phyloP scores from a whole-genome alignment of 2,888 invertebrate genomes.

The Quadroppia sp. region DNA sequence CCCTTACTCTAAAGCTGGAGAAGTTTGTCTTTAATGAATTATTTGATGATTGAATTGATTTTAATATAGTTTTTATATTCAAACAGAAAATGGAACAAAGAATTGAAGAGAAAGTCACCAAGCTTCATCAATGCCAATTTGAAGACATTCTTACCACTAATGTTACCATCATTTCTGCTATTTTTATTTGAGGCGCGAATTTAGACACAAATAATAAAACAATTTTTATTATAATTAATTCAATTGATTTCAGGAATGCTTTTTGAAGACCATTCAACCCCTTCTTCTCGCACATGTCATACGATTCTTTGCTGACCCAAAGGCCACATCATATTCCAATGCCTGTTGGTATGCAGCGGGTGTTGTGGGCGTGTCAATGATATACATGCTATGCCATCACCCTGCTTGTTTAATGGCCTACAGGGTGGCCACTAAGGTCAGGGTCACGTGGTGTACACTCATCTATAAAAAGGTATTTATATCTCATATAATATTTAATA shows the following conservation, averaged over 20 bases:
- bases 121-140: conserved; percentile 45
- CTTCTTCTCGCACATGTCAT: conserved; percentile 49
- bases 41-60: neutral
- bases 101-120: conserved; percentile 45
- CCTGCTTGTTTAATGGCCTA: conserved; percentile 79
- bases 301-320: conserved; percentile 37
- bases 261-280: conserved; percentile 53
- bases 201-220: neutral
- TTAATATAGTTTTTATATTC: neutral
- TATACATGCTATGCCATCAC: conserved; percentile 75
- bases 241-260: conserved; percentile 46
- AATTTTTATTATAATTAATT: neutral
- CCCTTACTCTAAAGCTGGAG: conserved; percentile 66
- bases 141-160: conserved; percentile 42
- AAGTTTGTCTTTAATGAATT: conserved; percentile 52
- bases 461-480: conserved; percentile 67
- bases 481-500: neutral
- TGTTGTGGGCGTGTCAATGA: conserved; percentile 68
- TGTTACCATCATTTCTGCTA: conserved; percentile 7
- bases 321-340: no score
- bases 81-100: conserved; percentile 47
- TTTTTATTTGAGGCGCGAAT: neutral
- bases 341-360: conserved; percentile 67
- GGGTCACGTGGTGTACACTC: conserved; percentile 74
- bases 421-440: conserved; percentile 69